Conservation (phyloP, 2,113 vertebrate species). For the Tupaia chinensis region DNA sequence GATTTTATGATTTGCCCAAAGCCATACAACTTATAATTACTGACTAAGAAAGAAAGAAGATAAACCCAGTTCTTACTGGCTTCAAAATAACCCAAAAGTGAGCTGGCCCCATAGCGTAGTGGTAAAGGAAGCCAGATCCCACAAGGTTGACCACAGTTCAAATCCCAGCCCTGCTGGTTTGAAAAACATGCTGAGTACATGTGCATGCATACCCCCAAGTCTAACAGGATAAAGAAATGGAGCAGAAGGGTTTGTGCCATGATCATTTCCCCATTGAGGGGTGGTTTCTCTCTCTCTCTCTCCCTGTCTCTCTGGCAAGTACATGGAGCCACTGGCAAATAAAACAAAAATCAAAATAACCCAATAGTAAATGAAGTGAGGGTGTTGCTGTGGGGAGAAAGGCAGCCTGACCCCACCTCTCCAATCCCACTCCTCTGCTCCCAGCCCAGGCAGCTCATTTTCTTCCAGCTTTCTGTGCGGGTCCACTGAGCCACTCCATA, state of each 20-base stretch:
- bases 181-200: too few relatives aligned
- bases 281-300: too few relatives aligned
- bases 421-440: neutral
- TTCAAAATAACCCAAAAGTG: conserved; percentile 1
- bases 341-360: neutral
- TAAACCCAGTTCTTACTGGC: conserved; percentile 1
- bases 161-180: too few relatives aligned
- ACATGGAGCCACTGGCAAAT: too few relatives aligned
- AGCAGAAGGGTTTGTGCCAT: too few relatives aligned
- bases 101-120: too few relatives aligned
- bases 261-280: too few relatives aligned
- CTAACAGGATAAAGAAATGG: too few relatives aligned
- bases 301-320: too few relatives aligned
- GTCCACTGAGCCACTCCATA: neutral
- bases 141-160: too few relatives aligned
- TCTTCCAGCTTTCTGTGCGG: neutral
- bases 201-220: too few relatives aligned
- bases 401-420: neutral
- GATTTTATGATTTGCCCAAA: conserved; percentile 12
- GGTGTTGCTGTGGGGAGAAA: neutral
- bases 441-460: neutral
- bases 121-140: too few relatives aligned
- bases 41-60: neutral
- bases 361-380: neutral
- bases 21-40: conserved; percentile 1